Percentiles rank a stretch among this genome's conserved stretches.
These are phyloP conservation scores for Cherax destructor DNA, from an alignment of 1,140 invertebrate genomes.

Conservation along the genomic window DNA sequence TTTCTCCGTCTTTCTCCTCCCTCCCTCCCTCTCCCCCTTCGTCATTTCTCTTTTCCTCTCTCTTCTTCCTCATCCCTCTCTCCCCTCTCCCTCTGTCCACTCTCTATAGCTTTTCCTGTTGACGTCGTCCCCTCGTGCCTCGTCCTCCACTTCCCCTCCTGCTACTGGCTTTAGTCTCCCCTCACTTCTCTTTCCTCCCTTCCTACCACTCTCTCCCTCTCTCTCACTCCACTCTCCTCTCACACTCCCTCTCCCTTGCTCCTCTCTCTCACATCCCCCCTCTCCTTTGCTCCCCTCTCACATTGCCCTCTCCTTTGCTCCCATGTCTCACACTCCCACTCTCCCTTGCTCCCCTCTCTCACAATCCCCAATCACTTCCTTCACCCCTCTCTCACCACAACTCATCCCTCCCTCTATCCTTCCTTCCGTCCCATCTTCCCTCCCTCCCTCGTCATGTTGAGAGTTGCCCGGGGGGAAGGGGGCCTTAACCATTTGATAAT, in stretches of 20 bases:
- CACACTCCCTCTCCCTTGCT: neutral
- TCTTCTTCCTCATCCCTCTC: neutral
- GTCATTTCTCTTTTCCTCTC: neutral
- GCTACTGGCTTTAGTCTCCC: slow-evolving; percentile 1
- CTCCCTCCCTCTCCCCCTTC: neutral
- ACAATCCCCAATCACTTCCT: neutral
- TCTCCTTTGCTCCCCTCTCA: no score
- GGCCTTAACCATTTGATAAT: no score
- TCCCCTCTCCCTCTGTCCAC: slow-evolving; percentile 12
- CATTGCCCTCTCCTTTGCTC: no score
- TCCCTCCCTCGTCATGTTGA: neutral
- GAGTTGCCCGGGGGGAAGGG: no score
- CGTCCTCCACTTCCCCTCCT: slow-evolving; percentile 22
- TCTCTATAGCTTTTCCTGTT: slow-evolving; percentile 1
- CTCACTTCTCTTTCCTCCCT: neutral
- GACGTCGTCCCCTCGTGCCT: neutral
- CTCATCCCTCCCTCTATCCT: neutral
- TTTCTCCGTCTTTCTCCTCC: neutral
- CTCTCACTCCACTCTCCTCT: neutral
- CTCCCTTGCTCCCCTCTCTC: neutral
- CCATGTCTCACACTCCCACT: neutral
- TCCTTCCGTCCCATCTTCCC: neutral
- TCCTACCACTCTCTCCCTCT: neutral
- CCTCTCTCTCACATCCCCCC: no score
- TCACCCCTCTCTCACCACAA: neutral